These are phyloP conservation scores for Camponotus fellah DNA, from an alignment of 2,888 invertebrate species.

Conservation along the genomic window DNA sequence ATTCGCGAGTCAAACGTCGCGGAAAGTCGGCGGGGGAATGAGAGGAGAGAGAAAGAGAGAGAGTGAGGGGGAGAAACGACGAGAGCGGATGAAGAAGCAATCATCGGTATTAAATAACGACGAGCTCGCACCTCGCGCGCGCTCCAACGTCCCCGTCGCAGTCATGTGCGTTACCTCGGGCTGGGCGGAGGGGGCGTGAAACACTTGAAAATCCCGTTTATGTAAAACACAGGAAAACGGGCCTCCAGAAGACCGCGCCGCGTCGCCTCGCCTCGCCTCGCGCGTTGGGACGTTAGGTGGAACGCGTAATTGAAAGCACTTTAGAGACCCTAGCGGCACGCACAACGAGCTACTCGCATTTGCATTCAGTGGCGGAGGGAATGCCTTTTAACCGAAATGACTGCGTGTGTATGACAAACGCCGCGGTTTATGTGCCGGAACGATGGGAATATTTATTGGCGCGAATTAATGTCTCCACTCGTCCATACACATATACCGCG, in stretches of 20 bases:
- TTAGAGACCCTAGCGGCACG: conserved; percentile 79
- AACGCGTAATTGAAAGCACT: conserved; percentile 84
- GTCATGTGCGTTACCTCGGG: conserved; percentile 61
- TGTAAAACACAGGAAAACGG: conserved; percentile 80
- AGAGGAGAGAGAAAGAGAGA: not conserved
- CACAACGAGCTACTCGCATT: conserved; percentile 80
- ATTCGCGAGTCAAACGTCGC: conserved; percentile 35
- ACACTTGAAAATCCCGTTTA: conserved; percentile 79
- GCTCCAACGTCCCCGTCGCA: not conserved
- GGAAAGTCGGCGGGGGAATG: not conserved
- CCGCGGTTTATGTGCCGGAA: conserved; percentile 81
- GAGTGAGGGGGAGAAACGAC: not conserved
- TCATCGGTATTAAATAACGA: conserved; percentile 54
- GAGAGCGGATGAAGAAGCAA: conserved; percentile 44
- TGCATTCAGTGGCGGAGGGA: conserved; percentile 82
- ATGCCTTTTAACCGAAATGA: conserved; percentile 84
- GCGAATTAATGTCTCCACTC: conserved; percentile 81
- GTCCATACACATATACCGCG: conserved; percentile 57
- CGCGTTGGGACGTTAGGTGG: conserved; percentile 77
- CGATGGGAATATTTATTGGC: conserved; percentile 84
- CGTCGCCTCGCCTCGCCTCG: conserved; percentile 36
- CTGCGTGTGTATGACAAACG: conserved; percentile 83
- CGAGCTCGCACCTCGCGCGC: conserved; percentile 29
- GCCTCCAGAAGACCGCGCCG: conserved; percentile 64
- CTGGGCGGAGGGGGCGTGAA: conserved; percentile 73